These are phyloP conservation scores for Saguinus imperator DNA, from an alignment of 2,113 vertebrate species.

Conservation along the genomic window DNA sequence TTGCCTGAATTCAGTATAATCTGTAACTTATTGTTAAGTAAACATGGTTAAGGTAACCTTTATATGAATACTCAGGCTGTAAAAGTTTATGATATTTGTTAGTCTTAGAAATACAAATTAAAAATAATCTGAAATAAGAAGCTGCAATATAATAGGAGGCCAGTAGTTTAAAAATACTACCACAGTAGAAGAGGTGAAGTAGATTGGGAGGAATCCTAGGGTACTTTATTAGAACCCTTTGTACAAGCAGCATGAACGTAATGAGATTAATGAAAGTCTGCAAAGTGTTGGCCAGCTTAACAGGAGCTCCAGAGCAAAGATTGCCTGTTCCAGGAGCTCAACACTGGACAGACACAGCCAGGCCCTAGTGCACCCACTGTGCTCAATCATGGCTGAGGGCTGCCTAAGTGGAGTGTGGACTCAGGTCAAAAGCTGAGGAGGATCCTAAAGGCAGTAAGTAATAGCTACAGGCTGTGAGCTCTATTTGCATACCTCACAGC, in stretches of 20 bases:
- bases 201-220: background rate
- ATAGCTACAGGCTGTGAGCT: background rate
- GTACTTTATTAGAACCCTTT: background rate
- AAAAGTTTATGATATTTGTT: background rate
- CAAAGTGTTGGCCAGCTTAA: background rate
- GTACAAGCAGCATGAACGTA: background rate
- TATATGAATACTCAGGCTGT: background rate
- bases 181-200: background rate
- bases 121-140: background rate
- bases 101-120: background rate
- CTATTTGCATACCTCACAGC: background rate
- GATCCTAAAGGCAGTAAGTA: background rate
- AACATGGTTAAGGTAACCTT: background rate
- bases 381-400: background rate
- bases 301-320: background rate
- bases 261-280: background rate
- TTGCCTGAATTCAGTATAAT: constrained; percentile 44
- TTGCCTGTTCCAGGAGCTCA: background rate
- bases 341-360: background rate
- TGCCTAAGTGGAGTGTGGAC: background rate
- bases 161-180: background rate
- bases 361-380: background rate
- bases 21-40: constrained; percentile 51
- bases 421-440: background rate
- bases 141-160: background rate